These are phyloP conservation scores for Ahaetulla prasina DNA, from an alignment of 2,113 vertebrate genomes.

Conservation along the genomic window DNA sequence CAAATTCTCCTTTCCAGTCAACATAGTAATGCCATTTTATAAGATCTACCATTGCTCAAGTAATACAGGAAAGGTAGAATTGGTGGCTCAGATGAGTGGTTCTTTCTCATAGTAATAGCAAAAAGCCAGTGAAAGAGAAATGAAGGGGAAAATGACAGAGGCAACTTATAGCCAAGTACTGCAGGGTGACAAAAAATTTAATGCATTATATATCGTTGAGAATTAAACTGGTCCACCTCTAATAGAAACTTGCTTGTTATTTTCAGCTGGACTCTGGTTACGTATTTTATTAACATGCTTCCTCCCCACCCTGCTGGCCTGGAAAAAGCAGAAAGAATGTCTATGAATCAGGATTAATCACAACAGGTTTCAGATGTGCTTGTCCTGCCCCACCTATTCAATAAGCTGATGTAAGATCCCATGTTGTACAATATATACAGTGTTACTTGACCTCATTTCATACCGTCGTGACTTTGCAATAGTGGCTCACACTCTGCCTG, in stretches of 20 bases:
- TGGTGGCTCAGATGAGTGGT: background rate
- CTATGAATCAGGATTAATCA: background rate
- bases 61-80: background rate
- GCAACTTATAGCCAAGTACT: background rate
- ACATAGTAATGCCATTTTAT: background rate
- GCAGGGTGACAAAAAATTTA: background rate
- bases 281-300: background rate
- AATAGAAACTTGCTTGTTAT: background rate
- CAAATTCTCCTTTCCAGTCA: background rate
- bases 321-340: background rate
- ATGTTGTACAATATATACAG: background rate
- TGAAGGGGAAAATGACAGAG: background rate
- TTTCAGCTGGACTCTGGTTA: background rate
- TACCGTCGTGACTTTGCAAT: fast-evolving
- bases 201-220: background rate
- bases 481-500: fast-evolving
- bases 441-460: constrained; percentile 21
- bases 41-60: background rate
- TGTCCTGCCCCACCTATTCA: constrained; percentile 1
- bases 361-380: background rate
- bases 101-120: background rate
- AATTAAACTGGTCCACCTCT: background rate
- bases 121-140: background rate
- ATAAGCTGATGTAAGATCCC: constrained; percentile 5
- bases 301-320: background rate